A percentile compares a stretch with the other conserved stretches of the same genome.
Evolutionary conservation across 64 coral and sea anemone genomes (phyloP).

Genomic region (Dendronephthya gigantea): DNA sequence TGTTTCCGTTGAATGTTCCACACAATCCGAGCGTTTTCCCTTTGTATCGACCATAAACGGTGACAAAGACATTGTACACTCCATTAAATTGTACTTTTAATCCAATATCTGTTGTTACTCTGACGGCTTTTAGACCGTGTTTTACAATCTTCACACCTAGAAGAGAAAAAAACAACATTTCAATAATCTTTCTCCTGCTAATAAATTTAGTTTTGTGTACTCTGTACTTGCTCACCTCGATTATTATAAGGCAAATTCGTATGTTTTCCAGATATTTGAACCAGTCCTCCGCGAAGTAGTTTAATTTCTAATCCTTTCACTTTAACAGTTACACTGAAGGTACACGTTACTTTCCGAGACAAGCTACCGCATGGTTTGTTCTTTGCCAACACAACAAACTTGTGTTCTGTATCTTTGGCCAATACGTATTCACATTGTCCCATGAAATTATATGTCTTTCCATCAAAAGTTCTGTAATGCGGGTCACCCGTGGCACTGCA

Average conservation of each 20-base stretch:
- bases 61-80: not conserved
- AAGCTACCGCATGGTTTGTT: not conserved
- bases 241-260: not conserved
- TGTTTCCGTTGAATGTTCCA: not conserved
- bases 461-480: not conserved
- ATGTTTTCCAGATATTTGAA: not conserved
- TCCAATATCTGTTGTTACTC: not conserved
- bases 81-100: not conserved
- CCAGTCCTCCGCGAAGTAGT: not conserved
- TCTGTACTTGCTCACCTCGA: not conserved
- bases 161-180: not conserved
- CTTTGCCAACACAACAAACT: not conserved
- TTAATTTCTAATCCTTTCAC: not conserved
- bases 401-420: not conserved
- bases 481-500: slow-evolving; percentile 9
- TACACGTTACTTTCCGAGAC: too few species aligned
- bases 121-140: not conserved
- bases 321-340: not conserved
- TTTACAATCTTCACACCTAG: not conserved
- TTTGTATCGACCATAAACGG: not conserved
- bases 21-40: not conserved
- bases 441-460: slow-evolving; percentile 3
- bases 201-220: too few species aligned
- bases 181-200: not conserved
- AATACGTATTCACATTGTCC: not conserved